Base-by-base conservation (phyloP, 2,797 vertebrate species). In the Poeciliopsis presidionis region DNA sequence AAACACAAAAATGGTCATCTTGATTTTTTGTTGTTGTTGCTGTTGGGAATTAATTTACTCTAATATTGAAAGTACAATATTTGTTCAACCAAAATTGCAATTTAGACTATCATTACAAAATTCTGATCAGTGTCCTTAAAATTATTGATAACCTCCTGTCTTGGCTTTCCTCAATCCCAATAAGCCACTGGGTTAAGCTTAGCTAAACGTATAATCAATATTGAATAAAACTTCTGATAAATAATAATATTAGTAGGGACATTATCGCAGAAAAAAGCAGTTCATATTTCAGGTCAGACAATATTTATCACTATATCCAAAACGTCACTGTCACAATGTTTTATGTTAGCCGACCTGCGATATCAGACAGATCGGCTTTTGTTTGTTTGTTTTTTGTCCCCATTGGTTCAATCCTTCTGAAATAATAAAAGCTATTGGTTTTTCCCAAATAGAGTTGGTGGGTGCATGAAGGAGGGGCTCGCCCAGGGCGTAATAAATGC, bases 381-480 rank as follows among this genome's bases (percentile, higher is more conserved):
- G 6, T 63, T 25, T 67, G 49, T 51, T n/a, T 55, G 53, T 55
- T 55, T n/a, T 25, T 43, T 69, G 65, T 69, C 39, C 36, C 5
- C n/a, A 69, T 25, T 69, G 39, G 65, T 12, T 25, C 39, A n/a
- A 39, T 43, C 65, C 41, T 41, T 65, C 36, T 14, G 20, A 14
- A 43, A n/a, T 69, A 69, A 69, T 39, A 41, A 69, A 69, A n/a
- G 65, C 63, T 41, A 67, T 41, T 69, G 9, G 9, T n/a, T 69
- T 69, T 65, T 67, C 4, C 3, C 59, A 39, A 20, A 59, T 28
- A 33, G 61, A 18, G 20, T 28, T 25, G 63, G 9, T 12, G 20
- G 65, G 36, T 20, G 36, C 18, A 65, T 65, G 18, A 65, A 39
- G 65, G 39, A 43, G 39, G 39, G 39, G 39, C 36, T 25, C 12